Base-by-base conservation (phyloP, 2,113 vertebrate species). In the Pangasianodon gigas region DNA sequence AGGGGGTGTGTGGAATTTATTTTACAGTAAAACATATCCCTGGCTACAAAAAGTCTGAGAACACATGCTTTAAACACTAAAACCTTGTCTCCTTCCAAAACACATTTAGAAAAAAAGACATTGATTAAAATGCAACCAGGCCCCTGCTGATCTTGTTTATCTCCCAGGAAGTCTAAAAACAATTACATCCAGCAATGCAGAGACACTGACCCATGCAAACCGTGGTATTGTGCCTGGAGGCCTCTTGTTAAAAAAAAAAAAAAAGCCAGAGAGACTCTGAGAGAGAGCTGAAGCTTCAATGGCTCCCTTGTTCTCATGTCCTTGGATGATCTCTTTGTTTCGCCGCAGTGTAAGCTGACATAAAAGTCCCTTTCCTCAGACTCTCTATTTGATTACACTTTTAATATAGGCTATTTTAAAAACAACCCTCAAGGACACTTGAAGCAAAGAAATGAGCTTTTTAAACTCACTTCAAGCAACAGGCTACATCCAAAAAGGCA, bases 231-330 rank as follows among this genome's bases (percentile, higher is more conserved):
- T 87, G 67, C 88, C 32, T 46, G 24, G 69, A 79, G 88, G 54
- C 71, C 88, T 88, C 79, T 41, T 82, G 9, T 41, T 2, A 8
- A 44, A 26, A 29, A 32, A 82, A 21, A 54, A 18, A 74, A 29
- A 58, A 24, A 26, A 26, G 26, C 21, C 29, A 88, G 67, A 82
- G 56, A 86, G 52, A 24, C 21, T 46, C 32, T 60, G 37, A 26
- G 79, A 44, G 60, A 44, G 60, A 79, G 56, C 41, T 29, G 48
- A 79, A 83, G 46, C 44, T 54, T 91, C 90, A 91, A 91, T 91
- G 32, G 85, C 54, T 77, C 62, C 29, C 88, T 91, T 91, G 90
- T 91, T 87, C 82, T 29, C 69, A 51, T 89, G 90, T 84, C 90
- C 88, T 74, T 84, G 85, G 60, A 74, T 87, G 87, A 83, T 91